A percentile compares a stretch with the other conserved stretches of the same genome.
phyloP scores from a whole-genome alignment of 2,888 invertebrate genomes.

The Caenorhabditis plicata region DNA sequence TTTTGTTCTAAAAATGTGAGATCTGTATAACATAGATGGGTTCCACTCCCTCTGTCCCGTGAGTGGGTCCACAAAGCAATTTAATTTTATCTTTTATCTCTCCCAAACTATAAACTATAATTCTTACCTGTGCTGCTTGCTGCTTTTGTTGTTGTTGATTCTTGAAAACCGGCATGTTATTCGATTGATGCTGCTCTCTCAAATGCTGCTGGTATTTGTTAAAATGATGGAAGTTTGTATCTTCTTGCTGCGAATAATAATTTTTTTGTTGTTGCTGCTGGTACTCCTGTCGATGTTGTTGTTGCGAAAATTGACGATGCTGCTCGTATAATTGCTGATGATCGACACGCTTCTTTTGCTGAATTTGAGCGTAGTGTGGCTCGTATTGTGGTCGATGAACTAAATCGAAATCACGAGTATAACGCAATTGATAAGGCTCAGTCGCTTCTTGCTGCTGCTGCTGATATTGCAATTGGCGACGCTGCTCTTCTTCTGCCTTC shows the following conservation, averaged over 20 bases:
- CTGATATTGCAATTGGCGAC: slow-evolving; percentile 19
- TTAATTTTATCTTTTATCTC: too few species aligned
- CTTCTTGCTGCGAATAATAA: background rate
- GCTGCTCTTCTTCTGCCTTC: slow-evolving; percentile 28
- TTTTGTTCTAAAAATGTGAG: background rate
- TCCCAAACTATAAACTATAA: background rate
- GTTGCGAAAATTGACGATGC: slow-evolving; percentile 30
- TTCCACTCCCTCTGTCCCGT: too few species aligned
- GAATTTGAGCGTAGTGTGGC: slow-evolving; percentile 36
- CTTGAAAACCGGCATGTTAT: slow-evolving; percentile 34
- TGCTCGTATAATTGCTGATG: slow-evolving; percentile 39
- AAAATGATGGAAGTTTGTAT: slow-evolving; percentile 22
- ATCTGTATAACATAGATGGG: background rate
- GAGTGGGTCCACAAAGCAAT: too few species aligned
- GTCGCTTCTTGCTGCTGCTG: slow-evolving; percentile 25
- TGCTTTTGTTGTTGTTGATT: slow-evolving; percentile 20
- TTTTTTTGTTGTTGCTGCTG: slow-evolving; percentile 29
- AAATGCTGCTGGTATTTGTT: slow-evolving; percentile 36
- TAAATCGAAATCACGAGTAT: slow-evolving; percentile 14
- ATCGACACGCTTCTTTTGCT: slow-evolving; percentile 10
- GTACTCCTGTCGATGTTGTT: slow-evolving; percentile 10
- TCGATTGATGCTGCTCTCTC: slow-evolving; percentile 22
- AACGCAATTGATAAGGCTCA: too few species aligned
- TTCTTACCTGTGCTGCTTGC: background rate
- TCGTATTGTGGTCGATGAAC: slow-evolving; percentile 29